These are phyloP conservation scores for Eupithecia centaureata DNA, from an alignment of 2,888 invertebrate genomes.

Conservation along the genomic window DNA sequence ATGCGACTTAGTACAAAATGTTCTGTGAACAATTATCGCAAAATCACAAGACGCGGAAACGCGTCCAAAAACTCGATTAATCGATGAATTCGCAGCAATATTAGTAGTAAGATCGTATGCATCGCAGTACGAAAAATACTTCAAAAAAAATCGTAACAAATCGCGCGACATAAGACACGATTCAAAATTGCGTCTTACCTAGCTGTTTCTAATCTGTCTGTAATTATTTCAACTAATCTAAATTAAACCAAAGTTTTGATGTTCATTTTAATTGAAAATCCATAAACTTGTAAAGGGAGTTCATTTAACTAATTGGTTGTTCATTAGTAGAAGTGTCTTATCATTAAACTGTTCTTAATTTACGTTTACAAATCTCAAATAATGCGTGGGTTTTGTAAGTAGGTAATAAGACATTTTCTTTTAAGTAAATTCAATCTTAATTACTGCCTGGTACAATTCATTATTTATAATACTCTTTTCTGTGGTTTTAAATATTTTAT, in stretches of 20 bases:
- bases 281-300: conserved; percentile 18
- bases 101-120: no score
- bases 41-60: no score
- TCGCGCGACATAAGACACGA: no score
- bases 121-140: no score
- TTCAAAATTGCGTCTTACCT: not conserved
- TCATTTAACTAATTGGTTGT: conserved; percentile 16
- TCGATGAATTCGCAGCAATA: no score
- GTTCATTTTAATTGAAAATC: conserved; percentile 27
- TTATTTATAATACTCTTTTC: not conserved
- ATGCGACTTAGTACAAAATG: no score
- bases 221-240: conserved; percentile 2
- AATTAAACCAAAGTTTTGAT: conserved; percentile 8
- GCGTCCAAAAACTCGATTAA: no score
- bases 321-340: conserved; percentile 15
- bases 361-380: conserved; percentile 1
- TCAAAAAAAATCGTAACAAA: no score
- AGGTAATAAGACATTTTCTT: not conserved
- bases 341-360: conserved; percentile 2
- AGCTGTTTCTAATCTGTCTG: not conserved
- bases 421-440: not conserved
- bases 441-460: not conserved
- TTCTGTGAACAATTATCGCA: no score
- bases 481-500: not conserved
- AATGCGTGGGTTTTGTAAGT: conserved; percentile 4